phyloP scores from a whole-genome alignment of 2,888 invertebrate genomes.

The Eupeodes latifasciatus region DNA sequence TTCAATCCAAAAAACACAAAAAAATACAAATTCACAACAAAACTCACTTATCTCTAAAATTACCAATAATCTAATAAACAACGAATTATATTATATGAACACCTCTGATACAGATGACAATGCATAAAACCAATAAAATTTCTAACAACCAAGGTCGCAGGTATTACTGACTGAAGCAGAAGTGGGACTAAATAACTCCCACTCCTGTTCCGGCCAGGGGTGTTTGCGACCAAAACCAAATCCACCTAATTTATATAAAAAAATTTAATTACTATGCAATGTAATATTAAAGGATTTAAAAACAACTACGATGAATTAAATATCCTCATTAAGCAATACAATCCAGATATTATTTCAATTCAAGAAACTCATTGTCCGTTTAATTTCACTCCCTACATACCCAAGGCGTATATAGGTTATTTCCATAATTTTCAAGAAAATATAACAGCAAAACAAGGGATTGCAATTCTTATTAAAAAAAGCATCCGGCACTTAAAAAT shows the following conservation, averaged over 20 bases:
- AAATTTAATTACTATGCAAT: conserved; percentile 7
- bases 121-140: neutral
- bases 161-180: neutral
- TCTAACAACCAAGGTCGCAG: neutral
- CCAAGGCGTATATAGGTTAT: conserved; percentile 32
- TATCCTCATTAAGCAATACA: conserved; percentile 26
- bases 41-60: neutral
- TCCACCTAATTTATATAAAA: neutral
- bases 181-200: neutral
- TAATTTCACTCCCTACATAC: neutral
- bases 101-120: neutral
- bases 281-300: too few relatives aligned
- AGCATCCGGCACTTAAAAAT: conserved; percentile 18
- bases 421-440: conserved; percentile 1
- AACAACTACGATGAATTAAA: too few relatives aligned
- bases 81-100: neutral
- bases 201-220: neutral
- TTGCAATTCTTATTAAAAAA: neutral
- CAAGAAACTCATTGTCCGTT: conserved; percentile 55
- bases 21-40: neutral
- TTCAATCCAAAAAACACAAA: neutral
- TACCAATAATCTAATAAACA: neutral
- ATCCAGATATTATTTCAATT: conserved; percentile 32
- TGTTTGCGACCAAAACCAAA: neutral
- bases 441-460: conserved; percentile 3